Evolutionary conservation across 2,888 invertebrate genomes (phyloP), one percentile per base, ranked within the genome.

Genomic region (Magallana nippona): DNA sequence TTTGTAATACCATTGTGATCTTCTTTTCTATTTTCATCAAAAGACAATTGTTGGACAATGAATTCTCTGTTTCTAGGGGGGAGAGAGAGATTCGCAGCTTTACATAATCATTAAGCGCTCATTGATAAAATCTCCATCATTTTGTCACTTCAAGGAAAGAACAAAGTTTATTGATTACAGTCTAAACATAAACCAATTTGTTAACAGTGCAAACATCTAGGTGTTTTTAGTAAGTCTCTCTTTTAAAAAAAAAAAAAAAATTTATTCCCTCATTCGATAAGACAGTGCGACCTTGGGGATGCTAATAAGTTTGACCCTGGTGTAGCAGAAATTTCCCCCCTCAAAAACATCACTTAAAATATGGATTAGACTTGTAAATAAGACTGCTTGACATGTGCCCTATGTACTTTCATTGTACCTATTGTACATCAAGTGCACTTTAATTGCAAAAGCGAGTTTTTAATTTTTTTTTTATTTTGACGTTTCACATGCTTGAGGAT

Each of bases 351-450:
- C 63, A 27, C 63, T 63, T 27, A 63, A 5, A 44, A 11, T 63
- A 63, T 11, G 27, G 63, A 63, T 63, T 63, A 63, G 63, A 63
- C 63, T 63, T 63, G 63, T 19, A 63, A 63, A 63, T 63, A 63
- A 63, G 63, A 63, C 27, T 63, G 22, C 15, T 27, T 63, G 63
- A 63, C 63, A 63, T 63, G 17, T 27, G 63, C 63, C 44, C 22
- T 63, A 22, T 63, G 63, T 63, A 63, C 63, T 63, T 63, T 63
- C 10, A 63, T 63, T 27, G 63, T 63, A 63, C 63, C 63, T 63
- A 63, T 63, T 63, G 63, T 63, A 63, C 63, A 63, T 63, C 63
- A 63, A 63, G 63, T 63, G 63, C 63, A 63, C 63, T 63, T 63
- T 63, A 63, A 63, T 63, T 63, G 63, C 63, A 27, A 11, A 44